Evolutionary conservation across 2,888 invertebrate species (phyloP).

Genomic region (Lampropteryx suffumata): DNA sequence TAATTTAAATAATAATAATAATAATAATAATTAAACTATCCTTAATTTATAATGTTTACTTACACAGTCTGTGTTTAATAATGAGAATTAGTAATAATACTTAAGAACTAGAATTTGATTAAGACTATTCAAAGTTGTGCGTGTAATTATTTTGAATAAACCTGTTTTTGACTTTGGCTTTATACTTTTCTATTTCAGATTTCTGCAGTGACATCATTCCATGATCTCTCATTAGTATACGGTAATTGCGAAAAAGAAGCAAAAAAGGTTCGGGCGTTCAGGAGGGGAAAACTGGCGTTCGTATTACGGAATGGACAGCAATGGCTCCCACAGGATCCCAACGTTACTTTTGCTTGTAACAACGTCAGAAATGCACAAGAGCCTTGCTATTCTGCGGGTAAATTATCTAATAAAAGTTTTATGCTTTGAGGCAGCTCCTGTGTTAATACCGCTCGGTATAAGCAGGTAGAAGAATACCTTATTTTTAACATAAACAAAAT

Average conservation of each 20-base stretch:
- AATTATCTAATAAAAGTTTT: neutral
- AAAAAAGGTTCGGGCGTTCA: conserved; percentile 1
- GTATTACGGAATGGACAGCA: conserved; percentile 8
- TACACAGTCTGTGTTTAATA: too few relatives aligned
- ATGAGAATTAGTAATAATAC: too few relatives aligned
- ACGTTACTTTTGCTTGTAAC: conserved; percentile 16
- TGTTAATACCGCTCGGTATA: neutral
- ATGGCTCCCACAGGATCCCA: conserved; percentile 21
- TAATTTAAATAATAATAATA: too few relatives aligned
- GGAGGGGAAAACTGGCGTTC: conserved; percentile 12
- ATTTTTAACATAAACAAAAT: too few relatives aligned
- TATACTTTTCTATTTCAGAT: conserved; percentile 22
- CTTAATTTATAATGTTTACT: too few relatives aligned
- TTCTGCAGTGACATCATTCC: conserved; percentile 14
- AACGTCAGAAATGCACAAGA: conserved; percentile 11
- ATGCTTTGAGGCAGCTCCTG: neutral
- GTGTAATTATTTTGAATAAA: too few relatives aligned
- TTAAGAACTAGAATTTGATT: too few relatives aligned
- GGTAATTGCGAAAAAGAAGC: conserved; percentile 13
- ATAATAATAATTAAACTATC: too few relatives aligned
- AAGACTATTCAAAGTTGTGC: too few relatives aligned
- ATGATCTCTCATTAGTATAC: conserved; percentile 23
- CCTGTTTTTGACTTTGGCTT: too few relatives aligned
- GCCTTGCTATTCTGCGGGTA: conserved; percentile 28
- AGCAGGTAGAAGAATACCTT: too few relatives aligned